Conservation (phyloP, 2,113 vertebrate genomes). For the Vulpes lagopus region DNA sequence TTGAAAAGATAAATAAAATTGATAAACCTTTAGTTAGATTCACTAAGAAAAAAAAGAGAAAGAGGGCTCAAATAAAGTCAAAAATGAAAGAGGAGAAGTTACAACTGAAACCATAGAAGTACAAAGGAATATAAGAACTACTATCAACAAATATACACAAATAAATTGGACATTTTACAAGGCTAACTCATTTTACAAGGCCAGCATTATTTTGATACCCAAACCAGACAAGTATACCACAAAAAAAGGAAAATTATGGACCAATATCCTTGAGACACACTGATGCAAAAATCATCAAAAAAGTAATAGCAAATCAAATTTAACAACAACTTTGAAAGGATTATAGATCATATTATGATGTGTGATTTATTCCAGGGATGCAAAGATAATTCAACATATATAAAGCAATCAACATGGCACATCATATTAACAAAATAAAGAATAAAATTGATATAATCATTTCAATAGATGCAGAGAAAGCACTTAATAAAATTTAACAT, state of each 20-base stretch:
- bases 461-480: neutral
- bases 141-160: neutral
- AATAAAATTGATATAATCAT: neutral
- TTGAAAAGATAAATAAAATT: neutral
- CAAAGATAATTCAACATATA: neutral
- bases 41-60: neutral
- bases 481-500: neutral
- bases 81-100: neutral
- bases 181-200: neutral
- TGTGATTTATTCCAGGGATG: neutral
- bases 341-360: neutral
- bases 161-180: neutral
- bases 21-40: neutral
- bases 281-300: neutral
- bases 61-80: neutral
- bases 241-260: neutral
- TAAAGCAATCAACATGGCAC: neutral
- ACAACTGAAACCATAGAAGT: neutral
- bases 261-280: neutral
- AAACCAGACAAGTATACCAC: neutral
- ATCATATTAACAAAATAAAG: neutral
- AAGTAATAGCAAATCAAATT: neutral
- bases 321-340: neutral
- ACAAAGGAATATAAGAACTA: neutral
- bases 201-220: neutral